These are phyloP conservation scores for Ctenomys sociabilis DNA, from an alignment of 2,113 vertebrate genomes.

Conservation along the genomic window DNA sequence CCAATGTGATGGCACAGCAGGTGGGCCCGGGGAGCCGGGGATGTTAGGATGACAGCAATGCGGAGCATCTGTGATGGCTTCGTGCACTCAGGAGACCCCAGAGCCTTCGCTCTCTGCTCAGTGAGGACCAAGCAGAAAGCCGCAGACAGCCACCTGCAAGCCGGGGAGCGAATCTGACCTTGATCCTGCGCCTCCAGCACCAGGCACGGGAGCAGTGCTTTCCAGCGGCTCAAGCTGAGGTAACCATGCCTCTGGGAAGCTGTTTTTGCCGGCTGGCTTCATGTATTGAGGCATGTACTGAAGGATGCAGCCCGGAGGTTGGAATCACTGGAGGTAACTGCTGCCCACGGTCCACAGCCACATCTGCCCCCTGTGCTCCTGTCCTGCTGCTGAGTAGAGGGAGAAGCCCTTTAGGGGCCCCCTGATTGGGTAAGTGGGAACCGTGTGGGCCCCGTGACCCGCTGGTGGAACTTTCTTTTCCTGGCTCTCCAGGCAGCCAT, in stretches of 20 bases:
- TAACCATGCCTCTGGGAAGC: background rate
- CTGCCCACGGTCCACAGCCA: background rate
- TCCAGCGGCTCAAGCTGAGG: background rate
- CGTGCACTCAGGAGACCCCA: background rate
- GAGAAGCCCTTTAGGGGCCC: background rate
- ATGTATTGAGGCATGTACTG: background rate
- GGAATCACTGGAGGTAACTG: background rate
- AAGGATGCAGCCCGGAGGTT: background rate
- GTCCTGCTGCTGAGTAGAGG: background rate
- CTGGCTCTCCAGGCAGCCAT: constrained; percentile 48
- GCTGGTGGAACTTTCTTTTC: background rate
- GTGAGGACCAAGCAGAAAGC: background rate
- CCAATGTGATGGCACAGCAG: background rate
- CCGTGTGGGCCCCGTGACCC: background rate
- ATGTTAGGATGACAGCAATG: background rate
- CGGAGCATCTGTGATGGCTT: background rate
- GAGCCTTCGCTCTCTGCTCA: background rate
- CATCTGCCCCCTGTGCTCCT: background rate
- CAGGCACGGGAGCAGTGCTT: background rate
- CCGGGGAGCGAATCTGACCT: background rate
- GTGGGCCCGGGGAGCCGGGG: background rate
- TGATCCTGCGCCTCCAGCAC: background rate
- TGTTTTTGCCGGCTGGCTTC: background rate
- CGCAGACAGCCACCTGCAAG: background rate
- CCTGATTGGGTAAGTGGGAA: background rate